Evolutionary conservation across 2,888 invertebrate genomes (phyloP).

Genomic region (Xylota segnis): DNA sequence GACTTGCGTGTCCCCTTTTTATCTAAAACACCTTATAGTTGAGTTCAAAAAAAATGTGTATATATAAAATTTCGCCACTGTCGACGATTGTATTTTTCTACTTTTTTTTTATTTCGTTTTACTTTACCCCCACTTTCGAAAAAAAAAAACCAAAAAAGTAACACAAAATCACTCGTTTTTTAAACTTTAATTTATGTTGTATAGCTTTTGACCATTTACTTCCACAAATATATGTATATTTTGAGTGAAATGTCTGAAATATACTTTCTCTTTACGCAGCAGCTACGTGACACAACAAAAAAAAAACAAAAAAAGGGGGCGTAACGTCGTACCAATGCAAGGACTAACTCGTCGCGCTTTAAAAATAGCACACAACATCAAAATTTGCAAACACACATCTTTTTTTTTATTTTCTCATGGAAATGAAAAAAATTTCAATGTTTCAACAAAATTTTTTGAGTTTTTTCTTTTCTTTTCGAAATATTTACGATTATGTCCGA

Average conservation of each 20-base stretch:
- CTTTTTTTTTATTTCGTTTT: too few species aligned
- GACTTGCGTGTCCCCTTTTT: conserved; percentile 80
- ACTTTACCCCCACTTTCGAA: conserved; percentile 12
- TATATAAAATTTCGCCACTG: conserved; percentile 35
- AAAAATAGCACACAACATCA: conserved; percentile 69
- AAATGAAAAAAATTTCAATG: neutral
- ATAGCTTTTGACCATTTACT: conserved; percentile 16
- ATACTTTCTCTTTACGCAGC: conserved; percentile 45
- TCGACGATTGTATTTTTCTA: conserved; percentile 10
- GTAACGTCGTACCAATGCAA: conserved; percentile 53
- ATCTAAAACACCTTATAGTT: conserved; percentile 47
- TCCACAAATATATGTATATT: conserved; percentile 30
- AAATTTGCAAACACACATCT: conserved; percentile 49
- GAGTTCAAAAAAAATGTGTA: conserved; percentile 39
- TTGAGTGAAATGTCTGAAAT: conserved; percentile 49
- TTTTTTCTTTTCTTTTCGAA: conserved; percentile 42
- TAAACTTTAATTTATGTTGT: conserved; percentile 33
- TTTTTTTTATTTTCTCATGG: neutral
- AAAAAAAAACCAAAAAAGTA: too few species aligned
- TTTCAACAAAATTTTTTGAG: too few species aligned
- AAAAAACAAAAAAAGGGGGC: too few species aligned
- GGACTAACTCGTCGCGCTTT: conserved; percentile 59
- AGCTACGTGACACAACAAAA: conserved; percentile 59
- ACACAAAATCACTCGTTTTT: conserved; percentile 40
- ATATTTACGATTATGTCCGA: conserved; percentile 40